These are phyloP conservation scores for Oeneis ivallda DNA, from an alignment of 2,888 invertebrate genomes.

Conservation along the genomic window DNA sequence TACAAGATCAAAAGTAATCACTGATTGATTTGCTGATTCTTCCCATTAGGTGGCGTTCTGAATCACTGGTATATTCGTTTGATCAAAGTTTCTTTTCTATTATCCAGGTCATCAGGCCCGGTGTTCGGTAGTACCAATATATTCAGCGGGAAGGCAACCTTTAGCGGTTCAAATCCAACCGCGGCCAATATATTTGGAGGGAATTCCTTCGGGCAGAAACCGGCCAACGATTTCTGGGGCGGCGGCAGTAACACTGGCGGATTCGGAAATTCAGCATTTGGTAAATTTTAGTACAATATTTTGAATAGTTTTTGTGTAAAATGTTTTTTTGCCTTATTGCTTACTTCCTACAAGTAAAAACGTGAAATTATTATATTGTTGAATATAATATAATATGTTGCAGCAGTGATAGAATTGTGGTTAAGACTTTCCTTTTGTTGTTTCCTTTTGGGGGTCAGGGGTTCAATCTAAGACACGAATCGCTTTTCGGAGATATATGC, in stretches of 20 bases:
- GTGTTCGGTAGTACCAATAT: slow-evolving; percentile 63
- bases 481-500: no score
- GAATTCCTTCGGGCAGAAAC: slow-evolving; percentile 57
- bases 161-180: slow-evolving; percentile 60
- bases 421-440: no score
- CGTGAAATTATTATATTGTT: no score
- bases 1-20: no score
- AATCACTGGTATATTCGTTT: no score
- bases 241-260: slow-evolving; percentile 54
- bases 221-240: slow-evolving; percentile 61
- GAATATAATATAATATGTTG: no score
- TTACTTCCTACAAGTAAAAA: no score
- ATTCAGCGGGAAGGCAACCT: slow-evolving; percentile 64
- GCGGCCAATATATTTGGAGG: slow-evolving; percentile 61
- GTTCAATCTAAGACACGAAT: no score
- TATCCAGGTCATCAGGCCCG: slow-evolving; percentile 53
- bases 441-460: no score
- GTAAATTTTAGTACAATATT: slow-evolving; percentile 18
- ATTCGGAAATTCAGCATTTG: slow-evolving; percentile 55
- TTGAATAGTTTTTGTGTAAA: background rate
- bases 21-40: no score
- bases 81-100: background rate
- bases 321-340: background rate
- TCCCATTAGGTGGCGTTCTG: no score
- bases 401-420: no score